Conservation (phyloP, 2,797 vertebrate genomes). For the Hirundo rustica region DNA sequence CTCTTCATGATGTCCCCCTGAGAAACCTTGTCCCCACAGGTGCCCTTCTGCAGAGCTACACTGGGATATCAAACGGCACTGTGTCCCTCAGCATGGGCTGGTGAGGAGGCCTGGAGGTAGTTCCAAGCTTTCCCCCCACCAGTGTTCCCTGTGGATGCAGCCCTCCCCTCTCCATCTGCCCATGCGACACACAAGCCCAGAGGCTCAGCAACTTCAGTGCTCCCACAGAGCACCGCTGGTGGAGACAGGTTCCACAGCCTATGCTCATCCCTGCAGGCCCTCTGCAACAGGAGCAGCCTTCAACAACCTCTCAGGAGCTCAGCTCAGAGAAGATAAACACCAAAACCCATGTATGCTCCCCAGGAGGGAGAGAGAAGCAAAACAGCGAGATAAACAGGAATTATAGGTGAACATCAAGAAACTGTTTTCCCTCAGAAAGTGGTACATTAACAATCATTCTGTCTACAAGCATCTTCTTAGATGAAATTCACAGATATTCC, state of each 20-base stretch:
- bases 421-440: background rate
- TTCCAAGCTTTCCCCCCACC: rapidly evolving
- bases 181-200: rapidly evolving
- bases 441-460: background rate
- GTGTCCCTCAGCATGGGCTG: background rate
- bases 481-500: background rate
- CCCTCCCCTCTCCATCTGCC: background rate
- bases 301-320: background rate
- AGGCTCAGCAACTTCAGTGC: background rate
- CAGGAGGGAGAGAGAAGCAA: background rate
- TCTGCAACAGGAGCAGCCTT: background rate
- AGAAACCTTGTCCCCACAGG: background rate
- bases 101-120: background rate
- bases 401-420: background rate
- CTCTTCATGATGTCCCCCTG: background rate
- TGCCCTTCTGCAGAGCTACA: background rate
- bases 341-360: background rate
- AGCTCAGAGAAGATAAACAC: background rate
- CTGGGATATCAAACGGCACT: rapidly evolving
- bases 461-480: background rate
- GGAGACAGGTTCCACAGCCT: background rate
- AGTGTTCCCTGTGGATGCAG: rapidly evolving
- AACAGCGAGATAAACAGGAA: background rate
- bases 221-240: background rate
- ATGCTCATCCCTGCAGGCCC: rapidly evolving